Base-by-base conservation (phyloP, 1,140 invertebrate species). In the Bombus waltoni region DNA sequence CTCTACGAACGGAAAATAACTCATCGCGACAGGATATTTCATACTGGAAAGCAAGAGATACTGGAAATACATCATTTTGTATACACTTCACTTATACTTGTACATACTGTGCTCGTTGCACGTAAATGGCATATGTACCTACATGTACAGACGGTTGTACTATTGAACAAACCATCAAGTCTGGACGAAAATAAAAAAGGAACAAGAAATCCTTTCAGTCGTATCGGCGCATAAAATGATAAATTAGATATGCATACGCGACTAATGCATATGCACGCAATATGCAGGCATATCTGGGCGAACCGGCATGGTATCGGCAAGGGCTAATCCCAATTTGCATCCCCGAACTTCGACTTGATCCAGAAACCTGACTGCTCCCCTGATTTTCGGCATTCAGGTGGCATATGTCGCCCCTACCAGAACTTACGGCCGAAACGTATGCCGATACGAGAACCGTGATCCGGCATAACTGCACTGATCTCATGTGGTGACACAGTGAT, bases 341-440 rank as follows among this genome's bases (percentile, higher is more conserved):
- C 91, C 91, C 91, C 84, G 88, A 92, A 90, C 79, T 92, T 91
- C 90, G 88, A 91, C 91, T 93, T 87, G 90, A 92, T 93, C 90
- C 91, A 90, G 88, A 93, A 94, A 94, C 94, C 93, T 94, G 94
- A 94, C 93, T 94, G 93, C 89, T 89, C 92, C 93, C 90, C 90
- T 91, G 90, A 93, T 93, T 94, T 92, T 91, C 83, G 90, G 90
- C 86, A 94, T 94, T 94, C 93, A 94, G 93, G 93, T 94, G 94
- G 93, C 93, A 94, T 94, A 94, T 94, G 94, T 94, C 92, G 92
- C 86, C 89, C 91, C 86, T 77, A 57, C 76, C 81, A 73, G 81
- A 81, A 87, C 86, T 80, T 72, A 82, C 57, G 73, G 40, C 62
- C 62, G 59, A 89, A 89, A 77, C 79, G 66, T 83, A 88, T 57